phyloP scores from a whole-genome alignment of 2,113 vertebrate species.

The Myotis brandtii region DNA sequence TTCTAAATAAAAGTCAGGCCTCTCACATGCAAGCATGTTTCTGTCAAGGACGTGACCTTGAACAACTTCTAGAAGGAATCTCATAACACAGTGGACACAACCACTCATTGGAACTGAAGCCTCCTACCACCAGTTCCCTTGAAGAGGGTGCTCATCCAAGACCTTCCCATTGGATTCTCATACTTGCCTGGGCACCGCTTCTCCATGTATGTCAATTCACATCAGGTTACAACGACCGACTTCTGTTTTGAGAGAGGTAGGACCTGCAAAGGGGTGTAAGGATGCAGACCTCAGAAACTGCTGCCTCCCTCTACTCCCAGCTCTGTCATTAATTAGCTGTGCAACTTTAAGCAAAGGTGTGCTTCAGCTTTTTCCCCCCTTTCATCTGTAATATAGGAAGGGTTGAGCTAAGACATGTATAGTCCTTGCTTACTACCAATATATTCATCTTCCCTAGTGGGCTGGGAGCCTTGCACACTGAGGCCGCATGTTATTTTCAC shows the following conservation, averaged over 20 bases:
- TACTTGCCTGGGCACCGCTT: background rate
- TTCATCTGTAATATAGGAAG: background rate
- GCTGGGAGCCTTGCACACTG: background rate
- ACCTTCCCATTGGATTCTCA: background rate
- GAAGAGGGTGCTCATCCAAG: background rate
- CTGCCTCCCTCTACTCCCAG: background rate
- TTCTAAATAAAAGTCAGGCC: background rate
- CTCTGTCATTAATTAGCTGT: background rate
- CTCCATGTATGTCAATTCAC: background rate
- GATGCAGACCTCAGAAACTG: background rate
- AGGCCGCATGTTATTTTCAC: background rate
- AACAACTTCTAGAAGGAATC: background rate
- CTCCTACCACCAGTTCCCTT: background rate
- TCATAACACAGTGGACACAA: background rate
- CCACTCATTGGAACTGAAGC: background rate
- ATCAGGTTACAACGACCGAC: background rate
- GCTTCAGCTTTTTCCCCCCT: background rate
- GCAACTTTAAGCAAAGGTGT: background rate
- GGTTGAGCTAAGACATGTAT: background rate
- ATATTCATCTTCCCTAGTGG: background rate
- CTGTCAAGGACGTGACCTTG: background rate
- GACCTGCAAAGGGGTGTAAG: background rate
- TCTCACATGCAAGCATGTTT: background rate
- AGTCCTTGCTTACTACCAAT: background rate
- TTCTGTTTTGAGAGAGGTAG: background rate